Conservation (phyloP, 2,113 vertebrate species). For the Uria aalge region DNA sequence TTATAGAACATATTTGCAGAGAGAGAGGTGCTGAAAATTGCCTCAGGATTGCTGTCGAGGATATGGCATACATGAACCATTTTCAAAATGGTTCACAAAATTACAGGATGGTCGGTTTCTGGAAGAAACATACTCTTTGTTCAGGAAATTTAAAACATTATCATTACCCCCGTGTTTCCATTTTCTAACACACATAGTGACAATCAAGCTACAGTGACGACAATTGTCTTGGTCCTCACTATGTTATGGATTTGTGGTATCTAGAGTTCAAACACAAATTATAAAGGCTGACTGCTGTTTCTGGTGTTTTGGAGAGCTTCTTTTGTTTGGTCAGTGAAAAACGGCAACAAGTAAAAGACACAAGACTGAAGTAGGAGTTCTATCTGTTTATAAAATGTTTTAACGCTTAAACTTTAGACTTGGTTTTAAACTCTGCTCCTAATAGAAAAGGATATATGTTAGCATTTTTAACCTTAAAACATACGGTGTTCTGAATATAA, state of each 20-base stretch:
- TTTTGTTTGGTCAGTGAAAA: background rate
- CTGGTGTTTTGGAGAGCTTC: background rate
- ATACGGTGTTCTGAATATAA: background rate
- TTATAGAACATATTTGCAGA: background rate
- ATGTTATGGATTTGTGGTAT: background rate
- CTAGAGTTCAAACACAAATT: background rate
- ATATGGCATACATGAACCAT: background rate
- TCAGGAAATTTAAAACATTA: background rate
- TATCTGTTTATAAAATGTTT: background rate
- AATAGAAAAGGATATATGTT: background rate
- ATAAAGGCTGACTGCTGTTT: rapidly evolving
- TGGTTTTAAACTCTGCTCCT: background rate
- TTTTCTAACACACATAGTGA: background rate
- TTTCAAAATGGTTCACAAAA: background rate
- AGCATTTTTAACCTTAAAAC: background rate
- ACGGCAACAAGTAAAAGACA: background rate
- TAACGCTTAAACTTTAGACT: background rate
- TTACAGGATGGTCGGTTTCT: background rate
- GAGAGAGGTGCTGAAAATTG: background rate
- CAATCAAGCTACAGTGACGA: background rate
- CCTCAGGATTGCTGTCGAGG: background rate
- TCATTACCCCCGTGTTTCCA: background rate
- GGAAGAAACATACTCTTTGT: background rate
- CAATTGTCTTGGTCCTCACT: background rate
- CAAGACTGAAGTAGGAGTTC: background rate